Evolutionary conservation across 1,140 invertebrate species (phyloP).

Genomic region (Lamellibrachia luymesi): DNA sequence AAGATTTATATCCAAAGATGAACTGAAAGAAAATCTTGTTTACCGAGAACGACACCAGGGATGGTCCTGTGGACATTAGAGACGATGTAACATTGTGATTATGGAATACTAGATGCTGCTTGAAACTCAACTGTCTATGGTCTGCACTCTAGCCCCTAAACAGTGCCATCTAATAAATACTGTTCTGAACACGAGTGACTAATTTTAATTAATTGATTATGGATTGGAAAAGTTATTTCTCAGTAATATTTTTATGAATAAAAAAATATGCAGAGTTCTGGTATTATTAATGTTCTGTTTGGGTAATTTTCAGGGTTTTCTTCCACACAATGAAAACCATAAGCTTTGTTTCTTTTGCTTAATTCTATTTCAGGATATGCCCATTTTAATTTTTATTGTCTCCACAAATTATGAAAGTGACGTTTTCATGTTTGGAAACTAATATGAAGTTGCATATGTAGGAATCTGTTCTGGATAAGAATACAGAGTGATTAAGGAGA

Average conservation of each 20-base stretch:
- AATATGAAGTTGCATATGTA: not conserved
- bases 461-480: not conserved
- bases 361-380: not conserved
- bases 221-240: not conserved
- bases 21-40: not conserved
- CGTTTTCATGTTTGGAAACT: not conserved
- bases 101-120: not conserved
- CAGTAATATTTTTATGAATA: not conserved
- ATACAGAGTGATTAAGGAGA: not conserved
- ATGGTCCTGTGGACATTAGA: not conserved
- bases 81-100: not conserved
- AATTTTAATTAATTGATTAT: constrained; percentile 9
- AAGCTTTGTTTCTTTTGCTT: not conserved
- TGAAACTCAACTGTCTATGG: not conserved
- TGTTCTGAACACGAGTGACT: not conserved
- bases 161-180: not conserved
- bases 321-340: not conserved
- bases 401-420: not conserved
- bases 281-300: not conserved
- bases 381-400: not conserved
- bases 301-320: not conserved
- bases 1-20: not conserved
- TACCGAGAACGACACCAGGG: not conserved
- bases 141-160: not conserved
- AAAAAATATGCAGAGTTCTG: not conserved